Evolutionary conservation across 2,888 invertebrate species (phyloP), one percentile per base, ranked within the genome.

Genomic region (Stenodera caucasica): DNA sequence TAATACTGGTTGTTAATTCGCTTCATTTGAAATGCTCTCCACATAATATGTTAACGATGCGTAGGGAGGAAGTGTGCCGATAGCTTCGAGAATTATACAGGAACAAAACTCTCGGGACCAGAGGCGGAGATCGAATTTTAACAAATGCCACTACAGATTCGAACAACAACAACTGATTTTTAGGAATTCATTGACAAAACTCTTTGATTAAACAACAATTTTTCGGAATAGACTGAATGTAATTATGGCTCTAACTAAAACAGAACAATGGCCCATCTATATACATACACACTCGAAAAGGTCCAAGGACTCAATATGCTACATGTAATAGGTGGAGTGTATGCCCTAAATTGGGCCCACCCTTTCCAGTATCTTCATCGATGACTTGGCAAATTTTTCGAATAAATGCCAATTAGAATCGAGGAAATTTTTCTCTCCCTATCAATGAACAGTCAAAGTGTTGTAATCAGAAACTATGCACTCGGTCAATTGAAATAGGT

Each of bases 11-110:
- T 68, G 69, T 71, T 73, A 72, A 69, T 71, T 68, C 66, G 67
- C 61, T 68, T 71, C 74, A 72, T 74, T 73, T 67, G 63, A 68
- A 70, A 74, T 74, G 72, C 73, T 69, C 70, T 70, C 68, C 74
- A 70, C 73, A 72, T 74, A 74, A 71, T 72, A 73, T 68, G 73
- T 71, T 74, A 74, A 74, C 70, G 73, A 73, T 70, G 72, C 73
- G 71, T 71, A 69, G 67, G 69, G 66, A 67, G 69, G 66, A 69
- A 69, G 72, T 68, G 67, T 65, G 64, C 67, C 68, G 70, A 70
- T 69, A 68, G 69, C 69, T 70, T 53, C 53, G 67, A 65, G 67
- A 70, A 71, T 68, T 67, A 70, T 67, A 67, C n/a, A 67, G 67
- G 60, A 68, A 70, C 69, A 63, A 67, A 67, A 58, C 70, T 67